phyloP scores from a whole-genome alignment of 2,797 vertebrate species.

The Lemur catta region DNA sequence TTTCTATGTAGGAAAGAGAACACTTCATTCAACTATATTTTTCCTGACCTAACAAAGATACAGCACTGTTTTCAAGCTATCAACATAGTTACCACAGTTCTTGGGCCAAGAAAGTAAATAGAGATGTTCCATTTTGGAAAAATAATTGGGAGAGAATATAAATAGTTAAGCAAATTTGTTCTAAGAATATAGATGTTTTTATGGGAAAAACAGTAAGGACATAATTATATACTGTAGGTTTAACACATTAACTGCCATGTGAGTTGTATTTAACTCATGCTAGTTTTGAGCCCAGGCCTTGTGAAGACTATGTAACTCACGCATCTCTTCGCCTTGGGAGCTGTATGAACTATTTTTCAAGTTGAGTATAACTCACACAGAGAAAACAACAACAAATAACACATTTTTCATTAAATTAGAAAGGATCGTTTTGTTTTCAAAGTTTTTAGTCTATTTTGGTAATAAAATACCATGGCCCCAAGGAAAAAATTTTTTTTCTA shows the following conservation, averaged over 20 bases:
- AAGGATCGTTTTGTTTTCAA: no score
- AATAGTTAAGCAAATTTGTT: not conserved
- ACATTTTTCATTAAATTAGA: no score
- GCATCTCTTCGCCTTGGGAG: no score
- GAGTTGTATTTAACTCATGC: no score
- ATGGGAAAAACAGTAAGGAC: not conserved
- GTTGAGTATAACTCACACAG: no score
- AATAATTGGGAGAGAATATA: not conserved
- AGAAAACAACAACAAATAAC: no score
- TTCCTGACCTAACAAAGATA: not conserved
- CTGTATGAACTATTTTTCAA: no score
- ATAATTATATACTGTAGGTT: not conserved
- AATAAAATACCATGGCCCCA: no score
- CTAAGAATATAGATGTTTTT: not conserved
- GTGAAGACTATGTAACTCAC: no score
- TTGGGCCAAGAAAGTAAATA: not conserved
- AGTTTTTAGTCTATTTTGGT: no score
- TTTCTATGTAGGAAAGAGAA: not conserved
- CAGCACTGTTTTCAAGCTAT: not conserved
- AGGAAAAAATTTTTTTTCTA: no score
- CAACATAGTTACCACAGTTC: not conserved
- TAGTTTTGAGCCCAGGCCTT: no score
- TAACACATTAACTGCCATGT: not conserved
- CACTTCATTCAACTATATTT: not conserved
- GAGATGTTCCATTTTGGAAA: not conserved